Base-by-base conservation (phyloP, 2,797 vertebrate species). In the Avahi laniger region DNA sequence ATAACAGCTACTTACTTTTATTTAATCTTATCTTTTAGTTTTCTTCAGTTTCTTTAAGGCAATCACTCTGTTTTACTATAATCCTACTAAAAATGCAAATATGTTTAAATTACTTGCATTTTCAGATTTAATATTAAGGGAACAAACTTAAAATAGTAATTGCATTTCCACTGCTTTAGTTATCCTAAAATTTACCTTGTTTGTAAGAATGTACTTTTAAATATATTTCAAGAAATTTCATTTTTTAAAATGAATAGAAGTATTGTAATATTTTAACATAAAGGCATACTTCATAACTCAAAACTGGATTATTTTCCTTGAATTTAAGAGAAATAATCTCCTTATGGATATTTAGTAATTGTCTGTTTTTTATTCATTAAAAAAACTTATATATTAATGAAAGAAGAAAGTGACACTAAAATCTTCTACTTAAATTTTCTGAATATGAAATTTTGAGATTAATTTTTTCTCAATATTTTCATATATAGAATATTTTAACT, bases 401-500 rank as follows among this genome's bases (percentile, higher is more conserved):
- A 54, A 95, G 48, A 90, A 94, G 50, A 63, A 80, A 93, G 20
- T 79, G 14, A 15, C 43, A 41, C 11, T 65, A 78, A 72, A 82
- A 76, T 61, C 33, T 72, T 61, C 33, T 72, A n/a, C 10, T 18
- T 65, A 83, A 10, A 80, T 70, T 97, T 97, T 82, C 78, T 94
- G 9, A 24, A 89, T 72, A 35, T 72, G 11, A 87, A 76, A 28
- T 81, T 63, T 89, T 24, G 20, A 33, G 10, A 1, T 41, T 75
- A 38, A 38, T 91, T 92, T 96, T 89, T 33, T 86, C 91, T 91
- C 65, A 63, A 52, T 50, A 59, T 86, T 78, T 93, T 86, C 57
- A 89, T 50, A 30, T 61, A 92, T 46, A 69, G 48, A 95, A 93
- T 91, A 81, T n/a, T 82, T 92, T 92, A 95, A 93, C 15, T 92